Conservation (phyloP, 2,888 invertebrate genomes). For the Platypus cylindrus region DNA sequence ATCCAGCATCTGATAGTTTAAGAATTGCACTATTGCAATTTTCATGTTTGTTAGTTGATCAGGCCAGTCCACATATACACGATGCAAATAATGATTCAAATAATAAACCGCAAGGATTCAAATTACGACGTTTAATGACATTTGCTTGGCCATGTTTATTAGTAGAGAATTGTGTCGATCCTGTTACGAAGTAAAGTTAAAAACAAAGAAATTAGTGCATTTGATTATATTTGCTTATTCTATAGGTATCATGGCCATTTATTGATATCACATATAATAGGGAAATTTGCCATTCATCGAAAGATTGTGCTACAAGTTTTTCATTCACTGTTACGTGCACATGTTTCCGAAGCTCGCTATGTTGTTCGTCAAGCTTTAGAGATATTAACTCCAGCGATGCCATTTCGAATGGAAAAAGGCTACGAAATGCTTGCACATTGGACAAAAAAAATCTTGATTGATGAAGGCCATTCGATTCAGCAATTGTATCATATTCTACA, state of each 20-base stretch:
- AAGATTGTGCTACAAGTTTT: slow-evolving; percentile 92
- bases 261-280: slow-evolving; percentile 90
- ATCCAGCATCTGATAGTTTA: slow-evolving; percentile 81
- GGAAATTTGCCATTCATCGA: slow-evolving; percentile 96
- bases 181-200: slow-evolving; percentile 54
- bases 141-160: slow-evolving; percentile 98
- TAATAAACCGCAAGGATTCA: slow-evolving; percentile 86
- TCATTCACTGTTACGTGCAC: slow-evolving; percentile 77
- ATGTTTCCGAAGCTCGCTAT: slow-evolving; percentile 85
- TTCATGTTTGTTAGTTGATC: slow-evolving; percentile 85
- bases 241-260: slow-evolving; percentile 84
- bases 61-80: slow-evolving; percentile 92
- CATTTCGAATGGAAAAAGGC: slow-evolving; percentile 77
- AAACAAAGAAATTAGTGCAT: not conserved
- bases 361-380: slow-evolving; percentile 92
- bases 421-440: slow-evolving; percentile 93
- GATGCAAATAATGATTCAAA: slow-evolving; percentile 71
- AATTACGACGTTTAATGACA: slow-evolving; percentile 87
- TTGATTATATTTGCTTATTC: not conserved
- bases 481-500: slow-evolving; percentile 93
- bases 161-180: slow-evolving; percentile 90
- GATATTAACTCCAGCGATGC: slow-evolving; percentile 93
- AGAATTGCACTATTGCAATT: slow-evolving; percentile 88
- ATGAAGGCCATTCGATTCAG: slow-evolving; percentile 92
- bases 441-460: slow-evolving; percentile 97